These are phyloP conservation scores for Sesia bembeciformis DNA, from an alignment of 2,888 invertebrate species.

Conservation along the genomic window DNA sequence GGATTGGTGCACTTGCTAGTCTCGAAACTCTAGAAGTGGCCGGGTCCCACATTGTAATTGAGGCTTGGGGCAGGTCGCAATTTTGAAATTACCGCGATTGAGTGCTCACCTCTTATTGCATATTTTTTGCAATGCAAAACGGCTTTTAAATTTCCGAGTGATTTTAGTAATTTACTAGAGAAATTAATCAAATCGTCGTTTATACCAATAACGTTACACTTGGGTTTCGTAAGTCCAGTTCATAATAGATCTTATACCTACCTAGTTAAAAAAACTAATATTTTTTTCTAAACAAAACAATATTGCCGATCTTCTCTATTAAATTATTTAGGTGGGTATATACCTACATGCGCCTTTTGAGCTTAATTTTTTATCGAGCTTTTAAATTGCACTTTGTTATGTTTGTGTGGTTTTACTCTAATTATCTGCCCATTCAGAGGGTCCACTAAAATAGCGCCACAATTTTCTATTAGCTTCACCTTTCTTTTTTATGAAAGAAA, in stretches of 20 bases:
- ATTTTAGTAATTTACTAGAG: too few relatives aligned
- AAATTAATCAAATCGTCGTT: too few relatives aligned
- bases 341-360: too few relatives aligned
- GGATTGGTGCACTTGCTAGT: conserved; percentile 46
- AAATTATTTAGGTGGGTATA: too few relatives aligned
- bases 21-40: conserved; percentile 36
- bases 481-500: conserved; percentile 39
- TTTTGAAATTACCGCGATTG: conserved; percentile 65
- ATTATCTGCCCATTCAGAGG: conserved; percentile 37
- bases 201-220: too few relatives aligned
- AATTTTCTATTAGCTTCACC: conserved; percentile 46
- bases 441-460: conserved; percentile 24
- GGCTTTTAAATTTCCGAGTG: conserved; percentile 31
- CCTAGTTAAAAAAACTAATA: too few relatives aligned
- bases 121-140: conserved; percentile 31
- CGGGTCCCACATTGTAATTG: conserved; percentile 47
- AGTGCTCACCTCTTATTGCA: conserved; percentile 49
- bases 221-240: too few relatives aligned
- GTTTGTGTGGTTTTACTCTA: conserved; percentile 29
- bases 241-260: too few relatives aligned
- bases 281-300: too few relatives aligned
- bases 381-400: neutral
- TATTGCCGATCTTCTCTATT: too few relatives aligned
- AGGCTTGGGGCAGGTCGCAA: conserved; percentile 59
- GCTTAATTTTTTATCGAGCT: too few relatives aligned